Evolutionary conservation across 2,113 vertebrate species (phyloP), one percentile per base, ranked within the genome.

Genomic region (Calidris pygmaea): DNA sequence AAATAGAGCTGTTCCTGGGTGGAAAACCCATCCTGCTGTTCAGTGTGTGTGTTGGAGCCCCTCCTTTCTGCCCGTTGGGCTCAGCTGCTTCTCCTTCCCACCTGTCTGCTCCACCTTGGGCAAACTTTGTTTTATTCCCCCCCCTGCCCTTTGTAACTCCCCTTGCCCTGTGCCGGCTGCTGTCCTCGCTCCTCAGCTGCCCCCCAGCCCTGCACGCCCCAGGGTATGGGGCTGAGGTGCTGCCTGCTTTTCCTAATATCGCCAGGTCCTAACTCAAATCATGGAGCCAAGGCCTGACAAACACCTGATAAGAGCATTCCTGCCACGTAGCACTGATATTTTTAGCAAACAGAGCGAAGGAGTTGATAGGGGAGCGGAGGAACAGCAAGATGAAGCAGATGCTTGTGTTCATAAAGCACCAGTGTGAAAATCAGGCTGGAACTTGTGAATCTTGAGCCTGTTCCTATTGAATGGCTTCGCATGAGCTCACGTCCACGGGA

Each of bases 281-380:
- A 4, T 13, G 62, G 39, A 65, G 55, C 55, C 58, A 7, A n/a
- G 87, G 60, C 53, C 68, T 66, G 88, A 70, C 85, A 90, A 89
- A 52, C 82, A 87, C 82, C 78, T 70, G 68, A 55, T 80, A 92
- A 77, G 85, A 86, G 41, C 88, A 66, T 88, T 92, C 82, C 79
- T 83, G 72, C 67, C 14, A 3, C 16, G 8, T n/a, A 85, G 63
- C 63, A 6, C n/a, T 10, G 88, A 6, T 85, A 73, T 59, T 93
- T 88, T 93, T 95, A 89, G 89, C 79, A 35, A 47, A 27, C 3
- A 9, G 67, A 65, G 68, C 5, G 4, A 37, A 74, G 85, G 50
- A 83, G 47, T 15, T 15, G 63, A 32, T 30, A 29, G 37, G 59
- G 45, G 66, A 66, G 88, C 34, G 18, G 60, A 56, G 78, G 19